phyloP scores from a whole-genome alignment of 2,113 vertebrate species.

The Pollachius pollachius region DNA sequence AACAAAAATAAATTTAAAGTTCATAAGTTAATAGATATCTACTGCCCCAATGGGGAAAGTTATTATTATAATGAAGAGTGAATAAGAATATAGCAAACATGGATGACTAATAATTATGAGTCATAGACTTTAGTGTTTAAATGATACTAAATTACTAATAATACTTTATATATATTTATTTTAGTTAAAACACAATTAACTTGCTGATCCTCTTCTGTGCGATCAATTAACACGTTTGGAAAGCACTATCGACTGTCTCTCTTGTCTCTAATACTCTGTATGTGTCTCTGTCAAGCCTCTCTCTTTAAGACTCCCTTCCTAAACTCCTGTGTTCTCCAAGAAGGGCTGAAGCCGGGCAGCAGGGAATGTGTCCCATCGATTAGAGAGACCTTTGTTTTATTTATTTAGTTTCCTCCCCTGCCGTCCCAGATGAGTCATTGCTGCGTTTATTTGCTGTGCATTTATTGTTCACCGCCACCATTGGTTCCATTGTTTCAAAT shows the following conservation, averaged over 20 bases:
- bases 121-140: too few relatives aligned
- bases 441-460: conserved; percentile 7
- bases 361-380: conserved; percentile 4
- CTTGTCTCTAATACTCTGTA: neutral
- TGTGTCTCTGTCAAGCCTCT: neutral
- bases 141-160: too few relatives aligned
- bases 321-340: neutral
- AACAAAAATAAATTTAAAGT: too few relatives aligned
- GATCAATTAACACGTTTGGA: neutral
- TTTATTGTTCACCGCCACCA: too few relatives aligned
- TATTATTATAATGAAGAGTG: too few relatives aligned
- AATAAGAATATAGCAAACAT: too few relatives aligned
- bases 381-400: conserved; percentile 1
- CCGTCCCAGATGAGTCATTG: conserved; percentile 26
- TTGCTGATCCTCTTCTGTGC: too few relatives aligned
- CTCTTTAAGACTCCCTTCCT: neutral
- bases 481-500: neutral
- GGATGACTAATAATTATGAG: too few relatives aligned
- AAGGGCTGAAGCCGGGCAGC: neutral
- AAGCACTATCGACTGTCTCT: neutral
- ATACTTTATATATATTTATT: too few relatives aligned
- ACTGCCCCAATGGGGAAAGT: too few relatives aligned
- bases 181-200: too few relatives aligned
- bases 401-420: conserved; percentile 14
- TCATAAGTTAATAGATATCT: too few relatives aligned